Percentiles rank a stretch among this genome's conserved stretches.
Conservation (phyloP, 2,797 vertebrate genomes). For the Chelidonichthys spinosus region DNA sequence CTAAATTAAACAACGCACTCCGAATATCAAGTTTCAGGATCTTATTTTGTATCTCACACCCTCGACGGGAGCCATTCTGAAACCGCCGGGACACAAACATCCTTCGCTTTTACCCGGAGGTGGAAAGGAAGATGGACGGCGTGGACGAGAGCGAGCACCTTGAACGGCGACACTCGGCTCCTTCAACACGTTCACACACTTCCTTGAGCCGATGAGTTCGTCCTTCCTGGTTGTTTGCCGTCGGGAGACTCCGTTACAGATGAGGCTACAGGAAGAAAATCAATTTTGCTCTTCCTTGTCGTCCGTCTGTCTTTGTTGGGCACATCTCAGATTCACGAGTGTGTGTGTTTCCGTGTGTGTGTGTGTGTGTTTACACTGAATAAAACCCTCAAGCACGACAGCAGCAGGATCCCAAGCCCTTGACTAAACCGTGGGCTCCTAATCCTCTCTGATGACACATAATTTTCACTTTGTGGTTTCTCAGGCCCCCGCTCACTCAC, state of each 20-base stretch:
- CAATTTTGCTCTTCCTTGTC: constrained; percentile 44
- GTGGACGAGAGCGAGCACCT: constrained; percentile 10
- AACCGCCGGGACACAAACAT: constrained; percentile 22
- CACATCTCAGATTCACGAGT: constrained; percentile 44
- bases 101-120: constrained; percentile 14
- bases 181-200: constrained; percentile 7
- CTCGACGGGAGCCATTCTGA: constrained; percentile 7
- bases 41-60: constrained; percentile 6
- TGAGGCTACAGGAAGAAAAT: constrained; percentile 53
- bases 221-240: constrained; percentile 29
- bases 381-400: constrained; percentile 57
- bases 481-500: constrained; percentile 70
- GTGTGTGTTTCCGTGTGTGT: constrained; percentile 4
- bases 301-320: constrained; percentile 43
- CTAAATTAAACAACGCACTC: too few species aligned
- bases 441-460: constrained; percentile 83
- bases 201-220: constrained; percentile 12
- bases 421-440: constrained; percentile 74
- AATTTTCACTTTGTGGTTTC: constrained; percentile 79
- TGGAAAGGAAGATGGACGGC: background rate
- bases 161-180: background rate
- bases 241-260: constrained; percentile 29
- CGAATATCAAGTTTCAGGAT: constrained; percentile 7
- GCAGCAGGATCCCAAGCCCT: constrained; percentile 65
- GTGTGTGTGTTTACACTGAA: constrained; percentile 50